phyloP scores from a whole-genome alignment of 2,113 vertebrate genomes.

The Chaetorhynchus papuensis region DNA sequence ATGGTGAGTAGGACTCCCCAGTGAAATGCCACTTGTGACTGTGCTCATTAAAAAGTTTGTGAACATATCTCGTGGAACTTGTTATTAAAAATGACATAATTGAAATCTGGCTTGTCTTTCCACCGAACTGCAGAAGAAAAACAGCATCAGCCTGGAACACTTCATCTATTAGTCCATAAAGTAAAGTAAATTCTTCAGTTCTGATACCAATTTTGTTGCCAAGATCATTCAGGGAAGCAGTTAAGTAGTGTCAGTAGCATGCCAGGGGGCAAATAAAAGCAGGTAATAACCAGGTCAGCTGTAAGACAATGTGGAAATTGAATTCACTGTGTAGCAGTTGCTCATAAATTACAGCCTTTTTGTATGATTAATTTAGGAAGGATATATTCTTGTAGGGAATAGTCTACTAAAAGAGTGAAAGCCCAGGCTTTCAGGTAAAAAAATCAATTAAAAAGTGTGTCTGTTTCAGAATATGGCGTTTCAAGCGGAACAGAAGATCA shows the following conservation, averaged over 20 bases:
- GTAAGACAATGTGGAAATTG: not conserved
- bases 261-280: not conserved
- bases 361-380: not conserved
- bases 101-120: not conserved
- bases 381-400: not conserved
- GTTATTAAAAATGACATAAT: not conserved
- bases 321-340: not conserved
- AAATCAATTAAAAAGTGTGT: not conserved
- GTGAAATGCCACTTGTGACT: not conserved
- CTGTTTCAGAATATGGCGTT: slow-evolving; percentile 95
- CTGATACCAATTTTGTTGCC: not conserved
- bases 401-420: not conserved
- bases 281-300: not conserved
- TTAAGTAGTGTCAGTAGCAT: not conserved
- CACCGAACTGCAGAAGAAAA: not conserved
- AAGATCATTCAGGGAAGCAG: not conserved
- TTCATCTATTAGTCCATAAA: not conserved
- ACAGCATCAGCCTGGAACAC: not conserved
- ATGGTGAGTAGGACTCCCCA: slow-evolving; percentile 81
- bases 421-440: not conserved
- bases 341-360: not conserved
- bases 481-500: slow-evolving; percentile 98
- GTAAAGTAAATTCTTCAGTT: not conserved
- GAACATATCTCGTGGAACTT: not conserved
- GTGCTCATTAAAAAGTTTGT: not conserved